Evolutionary conservation across 1,140 invertebrate species (phyloP), one percentile per base, ranked within the genome.

Genomic region (Euwallacea fornicatus): DNA sequence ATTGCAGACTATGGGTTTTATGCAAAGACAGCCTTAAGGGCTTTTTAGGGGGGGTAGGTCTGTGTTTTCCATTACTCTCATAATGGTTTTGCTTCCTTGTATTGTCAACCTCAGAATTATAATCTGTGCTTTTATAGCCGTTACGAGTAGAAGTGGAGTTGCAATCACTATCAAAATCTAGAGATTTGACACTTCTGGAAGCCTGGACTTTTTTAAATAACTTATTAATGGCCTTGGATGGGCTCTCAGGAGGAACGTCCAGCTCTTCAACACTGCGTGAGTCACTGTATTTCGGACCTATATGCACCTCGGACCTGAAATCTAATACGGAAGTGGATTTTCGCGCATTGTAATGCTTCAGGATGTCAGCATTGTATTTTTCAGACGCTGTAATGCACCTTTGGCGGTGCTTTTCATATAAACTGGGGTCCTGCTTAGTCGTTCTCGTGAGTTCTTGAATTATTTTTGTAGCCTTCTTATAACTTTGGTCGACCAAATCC

Each of bases 31-130:
- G 80, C 6, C 93, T 83, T 0, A 94, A 76, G 0, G 93, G 93
- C 78, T 95, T 95, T 76, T 93, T 90, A 13, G 93, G 93, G 6
- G 93, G 93, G 13, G 88, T 88, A 6, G 92, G 92, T 83, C 84
- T 75, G 81, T 85, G 78, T 75, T 72, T 84, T 76, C 60, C 16
- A 21, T 71, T 69, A 43, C 75, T 72, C 0, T 66, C 16, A 15
- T 73, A 73, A 71, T 69, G 62, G 43, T 63, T 67, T 15, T 72
- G 62, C 76, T 85, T 85, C 55, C 82, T 83, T 72, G 83, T 84
- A 65, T 84, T 82, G 61, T 83, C 83, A 55, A 82, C 80, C 75
- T 89, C 88, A 0, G 87, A 88, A 0, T 83, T 83, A 71, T 87
- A 87, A 73, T 88, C 85, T 10, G 85, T 73, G 43, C 43, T 71